These are phyloP conservation scores for Nasonia oneida DNA, from an alignment of 2,888 invertebrate species.

Conservation along the genomic window DNA sequence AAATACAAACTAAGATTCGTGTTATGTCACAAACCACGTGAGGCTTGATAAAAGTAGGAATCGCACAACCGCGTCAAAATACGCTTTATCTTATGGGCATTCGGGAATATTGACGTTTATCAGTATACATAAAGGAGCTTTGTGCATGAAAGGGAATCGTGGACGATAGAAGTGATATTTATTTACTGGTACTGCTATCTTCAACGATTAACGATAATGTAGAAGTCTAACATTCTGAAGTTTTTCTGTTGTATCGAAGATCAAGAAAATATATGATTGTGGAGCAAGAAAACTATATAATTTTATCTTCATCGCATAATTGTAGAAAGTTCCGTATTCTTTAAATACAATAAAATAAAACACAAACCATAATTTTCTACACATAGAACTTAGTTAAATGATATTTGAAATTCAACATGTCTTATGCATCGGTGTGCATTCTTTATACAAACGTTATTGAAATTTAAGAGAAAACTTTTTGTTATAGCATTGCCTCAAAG, in stretches of 20 bases:
- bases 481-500: no score
- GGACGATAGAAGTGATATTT: constrained; percentile 34
- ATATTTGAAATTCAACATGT: no score
- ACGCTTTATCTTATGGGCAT: constrained; percentile 29
- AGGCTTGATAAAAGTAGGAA: constrained; percentile 29
- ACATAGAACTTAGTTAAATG: no score
- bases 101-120: constrained; percentile 29
- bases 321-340: no score
- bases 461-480: no score
- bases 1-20: constrained; percentile 15
- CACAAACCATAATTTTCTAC: no score
- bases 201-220: constrained; percentile 13
- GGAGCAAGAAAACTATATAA: not conserved
- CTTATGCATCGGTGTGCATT: no score
- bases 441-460: no score
- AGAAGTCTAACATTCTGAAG: not conserved
- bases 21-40: constrained; percentile 34
- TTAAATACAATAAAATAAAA: no score
- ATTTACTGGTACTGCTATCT: constrained; percentile 26
- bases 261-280: not conserved
- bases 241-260: not conserved
- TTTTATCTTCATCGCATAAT: no score
- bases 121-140: not conserved
- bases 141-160: constrained; percentile 39
- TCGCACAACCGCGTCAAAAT: constrained; percentile 23